Conservation (phyloP, 1,140 invertebrate genomes). For the Acromyrmex echinatior region DNA sequence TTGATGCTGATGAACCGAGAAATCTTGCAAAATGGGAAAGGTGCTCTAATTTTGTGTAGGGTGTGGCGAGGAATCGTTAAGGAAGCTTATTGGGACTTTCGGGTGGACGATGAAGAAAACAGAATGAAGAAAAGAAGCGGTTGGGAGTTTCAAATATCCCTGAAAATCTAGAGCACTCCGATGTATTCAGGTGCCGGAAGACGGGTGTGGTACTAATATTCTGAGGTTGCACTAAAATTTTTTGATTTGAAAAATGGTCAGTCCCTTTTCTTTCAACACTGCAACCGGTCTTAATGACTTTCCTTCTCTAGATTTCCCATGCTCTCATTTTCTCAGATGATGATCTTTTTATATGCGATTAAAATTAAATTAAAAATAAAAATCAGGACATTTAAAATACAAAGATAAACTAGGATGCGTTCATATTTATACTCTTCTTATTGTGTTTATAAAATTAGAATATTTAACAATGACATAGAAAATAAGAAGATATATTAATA, state of each 20-base stretch:
- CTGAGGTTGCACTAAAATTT: slow-evolving; percentile 45
- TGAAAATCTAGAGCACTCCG: slow-evolving; percentile 60
- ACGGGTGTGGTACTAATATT: slow-evolving; percentile 70
- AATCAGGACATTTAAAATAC: not conserved
- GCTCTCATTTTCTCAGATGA: not conserved
- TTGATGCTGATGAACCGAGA: slow-evolving; percentile 52
- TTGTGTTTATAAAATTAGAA: not conserved
- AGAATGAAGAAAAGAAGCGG: slow-evolving; percentile 38
- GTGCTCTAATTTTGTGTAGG: slow-evolving; percentile 62
- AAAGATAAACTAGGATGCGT: not conserved
- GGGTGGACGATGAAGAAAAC: slow-evolving; percentile 44
- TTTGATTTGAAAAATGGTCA: slow-evolving; percentile 67
- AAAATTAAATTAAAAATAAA: slow-evolving; percentile 6
- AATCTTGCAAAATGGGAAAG: slow-evolving; percentile 66
- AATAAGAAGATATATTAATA: not conserved
- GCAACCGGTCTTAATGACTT: slow-evolving; percentile 52
- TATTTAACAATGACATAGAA: not conserved
- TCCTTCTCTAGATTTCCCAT: slow-evolving; percentile 6
- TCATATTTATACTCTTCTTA: not conserved
- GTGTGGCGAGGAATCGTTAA: slow-evolving; percentile 75
- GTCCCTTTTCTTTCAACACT: slow-evolving; percentile 22
- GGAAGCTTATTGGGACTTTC: slow-evolving; percentile 52
- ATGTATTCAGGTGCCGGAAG: slow-evolving; percentile 73
- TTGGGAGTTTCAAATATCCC: slow-evolving; percentile 63
- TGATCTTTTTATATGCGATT: not conserved